Percentiles rank a stretch among this genome's conserved stretches.
Evolutionary conservation across 2,113 vertebrate species (phyloP).

Genomic region (sheep (Ovis aries)): DNA sequence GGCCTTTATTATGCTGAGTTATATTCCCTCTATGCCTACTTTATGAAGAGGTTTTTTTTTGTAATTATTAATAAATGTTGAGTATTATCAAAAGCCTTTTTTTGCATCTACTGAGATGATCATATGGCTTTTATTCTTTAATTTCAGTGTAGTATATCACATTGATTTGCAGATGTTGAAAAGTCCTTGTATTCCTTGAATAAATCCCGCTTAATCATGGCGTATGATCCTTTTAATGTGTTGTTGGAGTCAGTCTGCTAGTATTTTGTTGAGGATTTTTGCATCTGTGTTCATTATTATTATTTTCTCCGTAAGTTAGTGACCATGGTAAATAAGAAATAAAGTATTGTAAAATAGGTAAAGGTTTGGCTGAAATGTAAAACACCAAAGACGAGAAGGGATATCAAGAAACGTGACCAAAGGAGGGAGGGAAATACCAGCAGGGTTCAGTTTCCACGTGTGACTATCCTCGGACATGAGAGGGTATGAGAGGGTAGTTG

Average conservation of each 20-base stretch:
- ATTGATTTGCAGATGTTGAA: background rate
- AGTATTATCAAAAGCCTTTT: background rate
- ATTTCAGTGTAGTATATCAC: background rate
- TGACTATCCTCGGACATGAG: background rate
- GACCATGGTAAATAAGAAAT: background rate
- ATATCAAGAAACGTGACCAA: background rate
- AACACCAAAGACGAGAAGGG: background rate
- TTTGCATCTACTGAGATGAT: background rate
- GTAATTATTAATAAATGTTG: background rate
- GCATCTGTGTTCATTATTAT: background rate
- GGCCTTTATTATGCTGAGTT: background rate
- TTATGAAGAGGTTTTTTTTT: background rate
- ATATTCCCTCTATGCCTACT: background rate
- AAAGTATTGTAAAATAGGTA: background rate
- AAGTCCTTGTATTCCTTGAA: background rate
- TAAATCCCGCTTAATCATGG: background rate
- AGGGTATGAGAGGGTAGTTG: background rate
- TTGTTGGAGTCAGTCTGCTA: background rate
- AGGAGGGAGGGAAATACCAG: background rate
- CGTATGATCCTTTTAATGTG: background rate
- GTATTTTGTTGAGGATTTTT: background rate
- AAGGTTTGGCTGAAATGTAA: background rate
- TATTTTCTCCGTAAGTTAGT: background rate
- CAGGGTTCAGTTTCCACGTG: background rate
- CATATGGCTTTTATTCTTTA: background rate